Evolutionary conservation across 2,888 invertebrate genomes (phyloP), one percentile per base, ranked within the genome.

Genomic region (Aricia artaxerxes): DNA sequence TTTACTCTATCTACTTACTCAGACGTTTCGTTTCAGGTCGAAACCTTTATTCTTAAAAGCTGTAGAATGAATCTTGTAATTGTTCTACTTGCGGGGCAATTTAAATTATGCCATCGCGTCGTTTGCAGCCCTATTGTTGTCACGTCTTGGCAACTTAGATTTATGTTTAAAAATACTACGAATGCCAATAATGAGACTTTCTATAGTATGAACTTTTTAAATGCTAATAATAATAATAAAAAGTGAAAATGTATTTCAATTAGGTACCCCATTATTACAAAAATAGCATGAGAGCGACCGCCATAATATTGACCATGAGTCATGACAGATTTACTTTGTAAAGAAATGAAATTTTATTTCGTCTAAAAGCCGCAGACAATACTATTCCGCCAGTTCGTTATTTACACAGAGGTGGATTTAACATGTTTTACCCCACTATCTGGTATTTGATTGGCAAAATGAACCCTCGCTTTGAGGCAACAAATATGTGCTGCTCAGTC

Each of bases 401-500:
- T 16, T 57, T 57, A 57, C 57, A 57, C 16, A 16, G 11, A 13
- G 4, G 57, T 57, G 11, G 57, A n/a, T 24, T 61, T 61, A 61
- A 61, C 61, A 24, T 24, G 1, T 61, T 24, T 16, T 6, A 24
- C 2, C 61, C 61, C 2, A 57, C 57, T 57, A 57, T 24, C 61
- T 69, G 4, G 9, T 0, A 35, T 69, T 69, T 69, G 13, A 35
- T 69, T 35, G 13, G 35, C 35, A 69, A 35, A 69, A 69, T 35
- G 57, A 35, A 69, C 69, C 24, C 5, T 11, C 11, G 11, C 69
- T 69, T 69, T 69, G 69, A 75, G 7, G 24, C 24, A 44, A 44
- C 4, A 75, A 75, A 49, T 75, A 75, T n/a, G 53, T n/a, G 49
- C 53, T 76, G 49, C 49, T 73, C 24, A n/a, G 4, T 73, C 44